Evolutionary conservation across 2,797 vertebrate genomes (phyloP).

Genomic region (Channallabes apus): DNA sequence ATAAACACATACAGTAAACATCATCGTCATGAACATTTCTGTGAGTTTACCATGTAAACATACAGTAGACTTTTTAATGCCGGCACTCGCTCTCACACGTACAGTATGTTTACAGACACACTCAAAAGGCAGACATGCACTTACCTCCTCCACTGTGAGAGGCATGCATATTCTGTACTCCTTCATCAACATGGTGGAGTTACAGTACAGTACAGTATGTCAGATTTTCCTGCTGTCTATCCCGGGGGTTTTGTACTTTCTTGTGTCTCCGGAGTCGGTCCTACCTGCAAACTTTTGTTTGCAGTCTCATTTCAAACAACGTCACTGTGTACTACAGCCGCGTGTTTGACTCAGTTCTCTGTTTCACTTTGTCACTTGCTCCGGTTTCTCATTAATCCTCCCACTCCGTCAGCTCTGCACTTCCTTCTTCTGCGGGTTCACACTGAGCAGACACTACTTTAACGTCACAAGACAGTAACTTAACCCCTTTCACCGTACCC

Average conservation of each 20-base stretch:
- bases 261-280: conserved; percentile 21
- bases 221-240: conserved; percentile 24
- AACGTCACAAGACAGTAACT: conserved; percentile 1
- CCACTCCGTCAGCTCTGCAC: background rate
- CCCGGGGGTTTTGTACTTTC: background rate
- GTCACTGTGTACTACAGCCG: conserved; percentile 13
- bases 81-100: background rate
- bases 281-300: conserved; percentile 30
- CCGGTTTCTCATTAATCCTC: conserved; percentile 22
- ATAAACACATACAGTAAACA: background rate
- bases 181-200: conserved; percentile 83
- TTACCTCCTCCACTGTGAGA: conserved; percentile 91
- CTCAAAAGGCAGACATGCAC: conserved; percentile 52
- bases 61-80: background rate
- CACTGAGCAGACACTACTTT: background rate
- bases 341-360: conserved; percentile 27
- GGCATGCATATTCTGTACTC: conserved; percentile 95
- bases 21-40: background rate
- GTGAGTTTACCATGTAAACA: background rate
- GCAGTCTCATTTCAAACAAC: conserved; percentile 20
- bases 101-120: background rate
- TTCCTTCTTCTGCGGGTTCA: conserved; percentile 24
- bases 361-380: conserved; percentile 31
- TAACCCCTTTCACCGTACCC: conserved; percentile 19
- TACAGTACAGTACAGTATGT: background rate